phyloP scores from a whole-genome alignment of 2,888 invertebrate species.

The Drosophila rellima region DNA sequence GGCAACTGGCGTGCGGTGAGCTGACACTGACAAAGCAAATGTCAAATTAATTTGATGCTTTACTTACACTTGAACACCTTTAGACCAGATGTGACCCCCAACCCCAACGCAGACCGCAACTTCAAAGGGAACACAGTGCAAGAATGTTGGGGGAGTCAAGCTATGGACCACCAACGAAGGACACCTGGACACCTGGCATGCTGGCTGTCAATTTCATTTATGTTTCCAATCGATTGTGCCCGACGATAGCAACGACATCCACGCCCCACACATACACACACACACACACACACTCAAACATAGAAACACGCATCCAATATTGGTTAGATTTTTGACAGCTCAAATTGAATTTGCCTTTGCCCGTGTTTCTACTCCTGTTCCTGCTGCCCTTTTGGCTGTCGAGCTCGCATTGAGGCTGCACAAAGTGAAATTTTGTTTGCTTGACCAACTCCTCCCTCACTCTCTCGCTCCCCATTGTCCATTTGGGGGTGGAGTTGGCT shows the following conservation, averaged over 20 bases:
- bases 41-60: slow-evolving; percentile 79
- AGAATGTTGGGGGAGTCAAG: slow-evolving; percentile 14
- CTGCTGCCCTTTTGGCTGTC: slow-evolving; percentile 49
- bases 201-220: slow-evolving; percentile 82
- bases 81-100: slow-evolving; percentile 25
- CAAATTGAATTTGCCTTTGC: slow-evolving; percentile 77
- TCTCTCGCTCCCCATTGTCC: not conserved
- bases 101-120: slow-evolving; percentile 37
- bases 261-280: slow-evolving; percentile 32
- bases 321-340: slow-evolving; percentile 82
- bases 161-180: slow-evolving; percentile 27
- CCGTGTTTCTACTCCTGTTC: slow-evolving; percentile 38
- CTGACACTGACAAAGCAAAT: slow-evolving; percentile 78
- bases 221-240: slow-evolving; percentile 78
- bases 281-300: slow-evolving; percentile 21
- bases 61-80: slow-evolving; percentile 66
- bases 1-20: slow-evolving; percentile 40
- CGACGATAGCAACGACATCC: slow-evolving; percentile 50
- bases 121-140: slow-evolving; percentile 57
- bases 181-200: slow-evolving; percentile 67
- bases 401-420: slow-evolving; percentile 46
- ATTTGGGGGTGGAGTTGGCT: slow-evolving; percentile 13
- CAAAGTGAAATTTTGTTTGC: slow-evolving; percentile 75
- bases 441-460: slow-evolving; percentile 56
- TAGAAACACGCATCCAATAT: slow-evolving; percentile 68